Evolutionary conservation across 2,888 invertebrate genomes (phyloP).

Genomic region (Physocephala rufipes): DNA sequence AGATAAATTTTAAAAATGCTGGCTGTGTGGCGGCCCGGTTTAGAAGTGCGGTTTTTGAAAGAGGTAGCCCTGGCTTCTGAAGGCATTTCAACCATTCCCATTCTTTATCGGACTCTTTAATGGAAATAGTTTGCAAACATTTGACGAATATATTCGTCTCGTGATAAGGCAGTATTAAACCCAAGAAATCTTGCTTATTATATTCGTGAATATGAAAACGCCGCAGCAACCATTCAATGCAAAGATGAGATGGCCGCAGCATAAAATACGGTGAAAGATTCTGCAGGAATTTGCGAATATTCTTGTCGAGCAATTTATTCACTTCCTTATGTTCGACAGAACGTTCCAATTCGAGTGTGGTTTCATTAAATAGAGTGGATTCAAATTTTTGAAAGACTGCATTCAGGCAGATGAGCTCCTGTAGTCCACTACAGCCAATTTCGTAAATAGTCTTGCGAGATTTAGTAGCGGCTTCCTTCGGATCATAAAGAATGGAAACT

Average conservation of each 20-base stretch:
- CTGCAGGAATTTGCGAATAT: constrained; percentile 81
- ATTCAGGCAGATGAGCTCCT: constrained; percentile 81
- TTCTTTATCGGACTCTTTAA: constrained; percentile 70
- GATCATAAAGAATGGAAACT: constrained; percentile 87
- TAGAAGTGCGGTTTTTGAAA: constrained; percentile 77
- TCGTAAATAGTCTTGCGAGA: constrained; percentile 86
- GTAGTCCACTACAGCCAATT: constrained; percentile 86
- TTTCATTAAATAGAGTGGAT: constrained; percentile 78
- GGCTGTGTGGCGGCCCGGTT: constrained; percentile 76
- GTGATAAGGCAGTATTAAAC: constrained; percentile 89
- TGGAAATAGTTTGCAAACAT: constrained; percentile 78
- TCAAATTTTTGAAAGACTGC: constrained; percentile 78
- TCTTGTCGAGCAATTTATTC: constrained; percentile 79
- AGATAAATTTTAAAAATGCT: constrained; percentile 73
- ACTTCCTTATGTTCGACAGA: constrained; percentile 77
- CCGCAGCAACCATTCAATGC: constrained; percentile 94
- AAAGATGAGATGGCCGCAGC: constrained; percentile 82
- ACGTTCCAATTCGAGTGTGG: constrained; percentile 82
- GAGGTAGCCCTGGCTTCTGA: constrained; percentile 78
- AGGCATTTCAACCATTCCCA: constrained; percentile 82
- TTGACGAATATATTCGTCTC: constrained; percentile 89
- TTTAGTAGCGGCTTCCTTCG: constrained; percentile 87
- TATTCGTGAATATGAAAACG: constrained; percentile 89
- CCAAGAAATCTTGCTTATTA: constrained; percentile 83
- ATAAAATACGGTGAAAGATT: constrained; percentile 89